These are phyloP conservation scores for Venustoraphidia nigricollis DNA, from an alignment of 2,888 invertebrate species.

Conservation along the genomic window DNA sequence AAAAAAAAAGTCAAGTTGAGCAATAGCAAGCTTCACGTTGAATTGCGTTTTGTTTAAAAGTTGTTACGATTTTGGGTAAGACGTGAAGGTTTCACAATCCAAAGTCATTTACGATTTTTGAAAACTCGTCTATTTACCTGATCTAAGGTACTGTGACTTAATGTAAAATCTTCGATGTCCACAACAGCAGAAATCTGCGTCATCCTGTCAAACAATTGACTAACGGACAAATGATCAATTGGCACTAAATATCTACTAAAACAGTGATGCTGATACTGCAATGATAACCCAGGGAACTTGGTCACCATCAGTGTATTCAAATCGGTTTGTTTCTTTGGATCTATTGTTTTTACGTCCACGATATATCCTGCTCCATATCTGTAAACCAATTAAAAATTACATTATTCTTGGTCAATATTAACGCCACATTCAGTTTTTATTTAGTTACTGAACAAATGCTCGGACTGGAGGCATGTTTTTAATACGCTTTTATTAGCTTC, in stretches of 20 bases:
- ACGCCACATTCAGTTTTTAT: neutral
- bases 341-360: slow-evolving; percentile 26
- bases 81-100: too few species aligned
- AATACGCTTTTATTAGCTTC: too few species aligned
- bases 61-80: too few species aligned
- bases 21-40: too few species aligned
- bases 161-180: slow-evolving; percentile 37
- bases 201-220: slow-evolving; percentile 34
- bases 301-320: slow-evolving; percentile 5
- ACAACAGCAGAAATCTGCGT: slow-evolving; percentile 30
- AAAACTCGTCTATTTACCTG: slow-evolving; percentile 26
- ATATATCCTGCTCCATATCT: slow-evolving; percentile 42
- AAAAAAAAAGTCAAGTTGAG: too few species aligned
- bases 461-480: too few species aligned
- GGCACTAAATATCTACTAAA: slow-evolving; percentile 9
- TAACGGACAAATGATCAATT: slow-evolving; percentile 27
- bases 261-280: slow-evolving; percentile 9
- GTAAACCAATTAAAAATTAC: slow-evolving; percentile 1
- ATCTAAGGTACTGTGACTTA: slow-evolving; percentile 41
- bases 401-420: neutral
- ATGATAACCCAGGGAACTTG: slow-evolving; percentile 6
- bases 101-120: neutral
- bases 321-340: slow-evolving; percentile 6
- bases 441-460: neutral
- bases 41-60: too few species aligned